Evolutionary conservation across 2,113 vertebrate genomes (phyloP).

Genomic region (Protobothrops mucrosquamatus): DNA sequence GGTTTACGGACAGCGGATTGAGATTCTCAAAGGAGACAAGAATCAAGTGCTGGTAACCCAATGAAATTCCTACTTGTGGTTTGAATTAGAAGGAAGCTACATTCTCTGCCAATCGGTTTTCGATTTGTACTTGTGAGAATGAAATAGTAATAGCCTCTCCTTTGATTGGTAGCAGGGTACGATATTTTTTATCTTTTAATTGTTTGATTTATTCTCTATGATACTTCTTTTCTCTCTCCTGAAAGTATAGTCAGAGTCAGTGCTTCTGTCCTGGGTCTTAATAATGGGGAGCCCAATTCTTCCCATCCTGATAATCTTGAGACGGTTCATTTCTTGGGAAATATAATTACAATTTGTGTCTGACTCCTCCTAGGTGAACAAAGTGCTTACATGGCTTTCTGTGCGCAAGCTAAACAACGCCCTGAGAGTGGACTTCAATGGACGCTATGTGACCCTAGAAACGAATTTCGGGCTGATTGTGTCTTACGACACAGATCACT

Average conservation of each 20-base stretch:
- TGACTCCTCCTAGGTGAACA: conserved; percentile 73
- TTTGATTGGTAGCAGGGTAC: background rate
- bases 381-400: conserved; percentile 72
- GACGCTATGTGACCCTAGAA: conserved; percentile 65
- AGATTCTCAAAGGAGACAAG: conserved; percentile 60
- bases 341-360: too few relatives aligned
- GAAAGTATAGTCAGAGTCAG: background rate
- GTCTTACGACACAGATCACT: conserved; percentile 69
- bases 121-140: background rate
- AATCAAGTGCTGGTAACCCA: conserved; percentile 70
- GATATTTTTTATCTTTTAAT: background rate
- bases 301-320: background rate
- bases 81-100: background rate
- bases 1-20: conserved; percentile 53
- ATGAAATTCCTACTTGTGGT: background rate
- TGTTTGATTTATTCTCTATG: background rate
- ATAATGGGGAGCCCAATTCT: background rate
- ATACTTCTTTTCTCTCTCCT: background rate
- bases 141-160: background rate
- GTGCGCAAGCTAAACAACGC: conserved; percentile 55
- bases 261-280: background rate
- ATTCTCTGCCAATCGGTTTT: background rate
- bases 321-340: background rate
- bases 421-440: conserved; percentile 64
- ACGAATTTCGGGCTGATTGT: conserved; percentile 71